Base-by-base conservation (phyloP, 2,797 vertebrate genomes). In the Spizella passerina region DNA sequence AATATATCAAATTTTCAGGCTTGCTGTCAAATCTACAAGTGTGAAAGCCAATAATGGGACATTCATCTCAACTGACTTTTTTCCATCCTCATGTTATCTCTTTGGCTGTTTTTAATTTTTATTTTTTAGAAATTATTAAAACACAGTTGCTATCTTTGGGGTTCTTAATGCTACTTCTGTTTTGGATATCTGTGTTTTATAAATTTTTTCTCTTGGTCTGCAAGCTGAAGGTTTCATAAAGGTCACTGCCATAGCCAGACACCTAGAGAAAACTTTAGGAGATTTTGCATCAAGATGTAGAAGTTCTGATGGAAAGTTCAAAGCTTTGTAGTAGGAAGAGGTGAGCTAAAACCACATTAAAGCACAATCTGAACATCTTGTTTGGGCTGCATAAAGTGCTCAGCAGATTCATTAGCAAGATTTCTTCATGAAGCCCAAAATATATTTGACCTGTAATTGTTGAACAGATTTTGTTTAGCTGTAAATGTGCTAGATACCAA, bases 391-490 rank as follows among this genome's bases (percentile, higher is more conserved):
- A 63, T 7, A 17, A 30, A 70, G 55, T 90, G 52, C 59, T 79
- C 39, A 83, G 73, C 75, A 95, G 75, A 92, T 59, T 88, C 32
- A 91, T 66, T 87, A 91, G 61, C 1, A 7, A 86, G 57, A 89
- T 87, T 93, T 83, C 76, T 92, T 71, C 65, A 34, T 12, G 53
- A 78, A 78, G 21, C 50, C 57, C 78, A 66, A 65, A 88, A 84
- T 71, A 89, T 21, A 82, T 72, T 83, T 83, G 88, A 95, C 92
- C 92, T 76, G 39, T 63, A 85, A 87, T 85, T 86, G 92, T 21
- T 81, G 82, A 95, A 92, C 94, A 96, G 88, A 92, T 80, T 94
- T 90, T 95, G 53, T 93, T 96, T 83, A 91, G 57, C 75, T 85
- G 44, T 83, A 96, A 89, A 89, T 56, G 82, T 59, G 43, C 69